Evolutionary conservation across 2,888 invertebrate genomes (phyloP).

Genomic region (Microplitis manilae): DNA sequence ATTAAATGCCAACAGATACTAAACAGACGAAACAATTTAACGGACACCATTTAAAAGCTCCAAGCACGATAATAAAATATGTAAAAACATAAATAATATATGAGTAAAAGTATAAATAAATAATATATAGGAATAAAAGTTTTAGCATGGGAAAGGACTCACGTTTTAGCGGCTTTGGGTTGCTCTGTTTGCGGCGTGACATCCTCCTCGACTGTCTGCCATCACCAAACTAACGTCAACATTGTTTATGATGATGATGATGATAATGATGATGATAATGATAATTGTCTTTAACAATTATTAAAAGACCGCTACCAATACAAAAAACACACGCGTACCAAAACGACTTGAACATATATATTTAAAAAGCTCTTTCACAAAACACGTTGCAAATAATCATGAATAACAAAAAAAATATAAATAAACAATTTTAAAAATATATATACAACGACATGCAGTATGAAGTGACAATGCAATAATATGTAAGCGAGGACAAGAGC

Average conservation of each 20-base stretch:
- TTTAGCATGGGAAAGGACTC: constrained; percentile 72
- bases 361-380: constrained; percentile 8
- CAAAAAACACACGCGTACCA: constrained; percentile 12
- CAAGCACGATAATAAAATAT: too few relatives aligned
- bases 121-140: neutral
- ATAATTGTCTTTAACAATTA: constrained; percentile 1
- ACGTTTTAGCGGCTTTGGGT: constrained; percentile 97
- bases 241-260: constrained; percentile 47
- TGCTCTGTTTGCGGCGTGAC: constrained; percentile 96
- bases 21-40: too few relatives aligned
- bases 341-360: neutral
- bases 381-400: neutral
- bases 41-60: too few relatives aligned
- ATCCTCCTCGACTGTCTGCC: constrained; percentile 76
- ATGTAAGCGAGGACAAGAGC: constrained; percentile 8
- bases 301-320: constrained; percentile 7
- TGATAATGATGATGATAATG: constrained; percentile 16
- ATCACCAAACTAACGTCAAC: constrained; percentile 68
- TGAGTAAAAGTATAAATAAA: constrained; percentile 23
- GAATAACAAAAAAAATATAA: neutral
- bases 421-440: constrained; percentile 6
- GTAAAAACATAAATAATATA: neutral
- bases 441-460: constrained; percentile 15
- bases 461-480: constrained; percentile 11
- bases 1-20: too few relatives aligned